Evolutionary conservation across 2,888 invertebrate species (phyloP).

Genomic region (Scaptomyza cyrtandrae): DNA sequence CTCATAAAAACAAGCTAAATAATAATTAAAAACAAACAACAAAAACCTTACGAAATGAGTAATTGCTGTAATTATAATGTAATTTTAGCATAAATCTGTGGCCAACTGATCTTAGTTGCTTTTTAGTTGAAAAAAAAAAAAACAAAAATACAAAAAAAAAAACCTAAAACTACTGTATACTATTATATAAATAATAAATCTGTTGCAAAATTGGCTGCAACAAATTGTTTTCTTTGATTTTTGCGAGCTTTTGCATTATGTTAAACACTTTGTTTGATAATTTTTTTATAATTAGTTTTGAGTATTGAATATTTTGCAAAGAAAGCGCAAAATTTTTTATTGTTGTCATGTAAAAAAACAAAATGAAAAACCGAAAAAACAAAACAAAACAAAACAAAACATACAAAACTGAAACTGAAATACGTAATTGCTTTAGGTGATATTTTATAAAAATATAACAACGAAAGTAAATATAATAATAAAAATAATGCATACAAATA

Average conservation of each 20-base stretch:
- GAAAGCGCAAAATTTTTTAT: slow-evolving; percentile 56
- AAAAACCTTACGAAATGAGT: slow-evolving; percentile 50
- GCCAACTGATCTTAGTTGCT: slow-evolving; percentile 67
- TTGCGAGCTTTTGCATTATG: slow-evolving; percentile 76
- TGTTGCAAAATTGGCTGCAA: slow-evolving; percentile 52
- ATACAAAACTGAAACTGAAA: slow-evolving; percentile 81
- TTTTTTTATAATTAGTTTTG: slow-evolving; percentile 64
- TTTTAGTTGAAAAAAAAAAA: slow-evolving; percentile 68
- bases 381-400: slow-evolving; percentile 46
- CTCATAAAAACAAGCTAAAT: slow-evolving; percentile 63
- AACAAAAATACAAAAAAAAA: slow-evolving; percentile 20
- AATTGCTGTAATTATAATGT: slow-evolving; percentile 71
- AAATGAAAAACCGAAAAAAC: slow-evolving; percentile 41
- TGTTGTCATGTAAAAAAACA: slow-evolving; percentile 68
- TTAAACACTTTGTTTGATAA: slow-evolving; percentile 67
- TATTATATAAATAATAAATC: slow-evolving; percentile 34
- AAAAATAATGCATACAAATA: slow-evolving; percentile 53
- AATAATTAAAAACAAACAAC: slow-evolving; percentile 37
- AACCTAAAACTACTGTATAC: slow-evolving; percentile 3
- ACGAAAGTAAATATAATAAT: slow-evolving; percentile 56
- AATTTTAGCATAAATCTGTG: slow-evolving; percentile 71
- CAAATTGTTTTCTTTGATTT: slow-evolving; percentile 79
- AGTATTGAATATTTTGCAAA: slow-evolving; percentile 67
- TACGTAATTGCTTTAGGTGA: slow-evolving; percentile 84
- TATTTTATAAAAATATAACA: slow-evolving; percentile 79